These are phyloP conservation scores for Xanthia icteritia DNA, from an alignment of 2,888 invertebrate genomes.

Conservation along the genomic window DNA sequence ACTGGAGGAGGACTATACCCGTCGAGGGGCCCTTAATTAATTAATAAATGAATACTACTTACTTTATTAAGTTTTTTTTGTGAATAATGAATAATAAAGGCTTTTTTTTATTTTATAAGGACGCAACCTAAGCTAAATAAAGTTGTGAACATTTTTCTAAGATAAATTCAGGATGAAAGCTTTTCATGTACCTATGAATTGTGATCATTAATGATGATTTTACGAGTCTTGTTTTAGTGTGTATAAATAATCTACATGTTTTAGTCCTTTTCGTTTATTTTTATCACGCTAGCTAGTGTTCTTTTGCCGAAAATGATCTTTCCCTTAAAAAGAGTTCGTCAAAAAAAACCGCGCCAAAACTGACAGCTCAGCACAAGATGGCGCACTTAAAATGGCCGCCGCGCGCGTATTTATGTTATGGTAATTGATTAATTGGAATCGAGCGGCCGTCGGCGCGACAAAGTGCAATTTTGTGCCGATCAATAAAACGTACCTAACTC, in stretches of 20 bases:
- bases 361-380: constrained; percentile 61
- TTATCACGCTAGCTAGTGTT: too few species aligned
- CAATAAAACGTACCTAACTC: constrained; percentile 57
- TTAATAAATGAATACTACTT: too few species aligned
- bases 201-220: background rate
- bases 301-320: too few species aligned
- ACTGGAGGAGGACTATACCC: too few species aligned
- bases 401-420: constrained; percentile 70
- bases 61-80: too few species aligned
- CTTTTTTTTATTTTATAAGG: too few species aligned
- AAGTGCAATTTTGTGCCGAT: constrained; percentile 67
- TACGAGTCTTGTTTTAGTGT: too few species aligned
- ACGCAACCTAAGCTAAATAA: background rate
- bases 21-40: too few species aligned
- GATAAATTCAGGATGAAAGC: background rate
- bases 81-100: too few species aligned
- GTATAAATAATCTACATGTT: too few species aligned
- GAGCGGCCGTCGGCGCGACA: constrained; percentile 68
- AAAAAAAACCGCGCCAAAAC: constrained; percentile 39
- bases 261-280: too few species aligned
- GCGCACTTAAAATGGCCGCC: constrained; percentile 66
- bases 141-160: background rate
- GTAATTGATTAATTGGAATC: constrained; percentile 75
- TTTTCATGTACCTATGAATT: background rate
- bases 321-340: background rate